These are phyloP conservation scores for Caenorhabditis sp. DNA, from an alignment of 2,888 invertebrate species.

Conservation along the genomic window DNA sequence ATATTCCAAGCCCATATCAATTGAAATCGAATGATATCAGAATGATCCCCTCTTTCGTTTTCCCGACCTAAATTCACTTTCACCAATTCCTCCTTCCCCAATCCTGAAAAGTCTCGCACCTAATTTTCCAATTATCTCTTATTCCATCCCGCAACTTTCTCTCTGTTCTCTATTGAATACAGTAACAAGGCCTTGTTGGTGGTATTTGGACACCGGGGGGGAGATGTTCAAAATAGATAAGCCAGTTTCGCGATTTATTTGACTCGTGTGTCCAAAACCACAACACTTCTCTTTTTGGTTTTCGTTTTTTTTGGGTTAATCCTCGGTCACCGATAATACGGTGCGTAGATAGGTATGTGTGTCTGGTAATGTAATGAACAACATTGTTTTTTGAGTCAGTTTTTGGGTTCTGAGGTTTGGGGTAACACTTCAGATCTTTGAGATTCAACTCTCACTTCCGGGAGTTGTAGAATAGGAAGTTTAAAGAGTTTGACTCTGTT, in stretches of 20 bases:
- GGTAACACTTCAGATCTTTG: too few relatives aligned
- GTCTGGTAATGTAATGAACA: constrained; percentile 16
- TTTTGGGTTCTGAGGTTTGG: neutral
- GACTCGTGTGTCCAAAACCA: constrained; percentile 27
- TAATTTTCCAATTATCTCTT: constrained; percentile 49
- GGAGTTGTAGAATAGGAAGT: too few relatives aligned
- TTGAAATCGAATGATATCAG: constrained; percentile 11
- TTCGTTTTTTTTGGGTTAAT: constrained; percentile 53
- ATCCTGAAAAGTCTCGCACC: constrained; percentile 44
- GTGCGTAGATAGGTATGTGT: neutral
- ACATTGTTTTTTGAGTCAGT: constrained; percentile 10
- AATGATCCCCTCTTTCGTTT: neutral
- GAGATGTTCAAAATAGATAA: constrained; percentile 62
- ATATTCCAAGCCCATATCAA: constrained; percentile 19
- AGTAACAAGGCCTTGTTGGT: constrained; percentile 30
- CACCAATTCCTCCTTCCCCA: neutral
- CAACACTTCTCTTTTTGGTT: constrained; percentile 17
- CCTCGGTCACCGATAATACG: constrained; percentile 51
- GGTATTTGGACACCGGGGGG: constrained; percentile 12
- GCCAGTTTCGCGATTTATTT: constrained; percentile 57
- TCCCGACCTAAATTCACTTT: constrained; percentile 54
- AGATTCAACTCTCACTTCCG: too few relatives aligned
- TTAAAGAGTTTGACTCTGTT: too few relatives aligned
- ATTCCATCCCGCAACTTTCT: constrained; percentile 24
- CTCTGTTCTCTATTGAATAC: constrained; percentile 30